Evolutionary conservation across 2,797 vertebrate species (phyloP).

Genomic region (Myotis vivesi): DNA sequence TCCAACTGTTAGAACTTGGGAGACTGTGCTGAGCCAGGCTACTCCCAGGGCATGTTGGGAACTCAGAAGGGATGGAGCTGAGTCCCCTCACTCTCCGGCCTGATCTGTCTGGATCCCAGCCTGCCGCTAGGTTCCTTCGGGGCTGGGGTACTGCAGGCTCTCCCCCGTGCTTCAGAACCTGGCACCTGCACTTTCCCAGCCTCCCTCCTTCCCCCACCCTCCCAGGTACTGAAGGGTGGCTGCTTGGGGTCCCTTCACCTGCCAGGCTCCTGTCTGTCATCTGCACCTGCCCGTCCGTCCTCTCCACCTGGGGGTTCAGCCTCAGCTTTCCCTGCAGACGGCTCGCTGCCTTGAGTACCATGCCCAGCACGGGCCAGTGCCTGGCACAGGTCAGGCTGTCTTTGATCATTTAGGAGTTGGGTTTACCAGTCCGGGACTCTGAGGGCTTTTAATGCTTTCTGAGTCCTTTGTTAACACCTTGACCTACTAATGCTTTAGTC

Average conservation of each 20-base stretch:
- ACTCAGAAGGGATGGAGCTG: accelerated
- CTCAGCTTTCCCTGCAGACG: not conserved
- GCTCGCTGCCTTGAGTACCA: not conserved
- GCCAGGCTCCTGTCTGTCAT: not conserved
- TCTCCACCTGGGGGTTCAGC: not conserved
- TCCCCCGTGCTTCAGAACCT: not conserved
- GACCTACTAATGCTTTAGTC: not conserved
- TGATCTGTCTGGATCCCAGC: not conserved
- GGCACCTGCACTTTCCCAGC: not conserved
- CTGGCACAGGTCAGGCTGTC: not conserved
- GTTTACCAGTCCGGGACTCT: not conserved
- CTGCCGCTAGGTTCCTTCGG: not conserved
- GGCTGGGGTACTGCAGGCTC: not conserved
- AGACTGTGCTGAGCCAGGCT: not conserved
- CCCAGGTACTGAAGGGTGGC: not conserved
- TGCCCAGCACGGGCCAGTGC: not conserved
- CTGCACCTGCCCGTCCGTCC: not conserved
- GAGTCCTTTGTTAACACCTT: not conserved
- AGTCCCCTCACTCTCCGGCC: too few species aligned
- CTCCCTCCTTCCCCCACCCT: accelerated
- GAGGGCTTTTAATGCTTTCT: not conserved
- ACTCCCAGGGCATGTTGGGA: not conserved
- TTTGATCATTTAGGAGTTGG: not conserved
- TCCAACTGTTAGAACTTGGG: not conserved
- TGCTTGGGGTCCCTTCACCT: not conserved